phyloP scores from a whole-genome alignment of 2,888 invertebrate species.

The Anarsia innoxiella region DNA sequence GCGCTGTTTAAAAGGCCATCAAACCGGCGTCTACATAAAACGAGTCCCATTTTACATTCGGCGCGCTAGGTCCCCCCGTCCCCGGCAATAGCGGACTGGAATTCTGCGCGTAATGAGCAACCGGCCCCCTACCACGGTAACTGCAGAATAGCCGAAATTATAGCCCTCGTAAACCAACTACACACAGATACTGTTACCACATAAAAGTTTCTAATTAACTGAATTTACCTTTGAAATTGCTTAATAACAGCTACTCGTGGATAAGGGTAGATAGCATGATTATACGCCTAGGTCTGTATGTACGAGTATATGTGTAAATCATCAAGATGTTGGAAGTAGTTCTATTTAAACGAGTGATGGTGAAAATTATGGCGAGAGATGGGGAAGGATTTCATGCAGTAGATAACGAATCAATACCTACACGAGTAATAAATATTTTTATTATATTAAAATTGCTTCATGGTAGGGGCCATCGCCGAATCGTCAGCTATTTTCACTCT shows the following conservation, averaged over 20 bases:
- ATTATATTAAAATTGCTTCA: too few species aligned
- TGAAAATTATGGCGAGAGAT: too few species aligned
- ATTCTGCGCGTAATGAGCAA: constrained; percentile 59
- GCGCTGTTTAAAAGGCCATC: constrained; percentile 49
- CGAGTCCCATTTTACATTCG: constrained; percentile 58
- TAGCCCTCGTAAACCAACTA: neutral
- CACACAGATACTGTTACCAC: neutral
- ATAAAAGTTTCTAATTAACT: neutral
- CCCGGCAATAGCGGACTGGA: constrained; percentile 52
- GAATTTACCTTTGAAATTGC: neutral
- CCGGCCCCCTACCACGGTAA: constrained; percentile 29
- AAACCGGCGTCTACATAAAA: constrained; percentile 53
- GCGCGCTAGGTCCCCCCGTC: constrained; percentile 41
- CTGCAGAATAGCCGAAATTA: neutral
- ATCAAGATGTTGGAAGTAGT: too few species aligned
- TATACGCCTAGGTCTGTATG: too few species aligned
- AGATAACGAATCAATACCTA: too few species aligned
- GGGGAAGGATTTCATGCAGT: too few species aligned
- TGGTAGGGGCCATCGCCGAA: constrained; percentile 22
- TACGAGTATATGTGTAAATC: too few species aligned
- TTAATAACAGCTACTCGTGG: neutral
- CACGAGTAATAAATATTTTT: too few species aligned
- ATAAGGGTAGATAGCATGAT: too few species aligned
- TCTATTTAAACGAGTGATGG: too few species aligned
- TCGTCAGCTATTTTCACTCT: constrained; percentile 34